Conservation (phyloP, 2,797 vertebrate species). For the Esox lucius region DNA sequence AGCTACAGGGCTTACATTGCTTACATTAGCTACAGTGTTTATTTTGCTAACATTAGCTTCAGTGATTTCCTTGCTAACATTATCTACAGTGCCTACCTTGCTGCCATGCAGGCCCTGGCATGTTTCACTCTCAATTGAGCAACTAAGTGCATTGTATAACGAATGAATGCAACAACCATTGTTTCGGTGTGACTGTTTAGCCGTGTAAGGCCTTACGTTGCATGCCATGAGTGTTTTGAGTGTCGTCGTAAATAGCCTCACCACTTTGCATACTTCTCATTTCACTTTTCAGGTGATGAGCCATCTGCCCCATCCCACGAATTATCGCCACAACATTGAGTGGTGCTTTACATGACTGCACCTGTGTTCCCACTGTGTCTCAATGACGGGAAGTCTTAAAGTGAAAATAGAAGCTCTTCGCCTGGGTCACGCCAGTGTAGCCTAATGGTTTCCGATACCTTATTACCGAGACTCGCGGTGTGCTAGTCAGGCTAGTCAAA, state of each 20-base stretch:
- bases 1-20: no score
- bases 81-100: no score
- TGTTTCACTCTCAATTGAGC: no score
- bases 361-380: not conserved
- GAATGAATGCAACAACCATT: no score
- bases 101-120: no score
- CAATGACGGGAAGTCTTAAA: not conserved
- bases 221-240: not conserved
- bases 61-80: no score
- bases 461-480: not conserved
- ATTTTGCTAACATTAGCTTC: no score
- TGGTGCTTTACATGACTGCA: not conserved
- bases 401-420: not conserved
- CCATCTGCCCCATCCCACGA: not conserved
- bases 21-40: no score
- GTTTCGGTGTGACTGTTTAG: not conserved
- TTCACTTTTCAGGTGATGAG: not conserved
- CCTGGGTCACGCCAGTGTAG: not conserved
- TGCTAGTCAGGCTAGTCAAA: not conserved
- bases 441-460: not conserved
- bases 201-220: not conserved
- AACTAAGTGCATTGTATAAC: no score
- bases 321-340: not conserved
- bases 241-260: not conserved
- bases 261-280: not conserved